Conservation (phyloP, 2,797 vertebrate genomes). For the Gephyroberyx darwinii region DNA sequence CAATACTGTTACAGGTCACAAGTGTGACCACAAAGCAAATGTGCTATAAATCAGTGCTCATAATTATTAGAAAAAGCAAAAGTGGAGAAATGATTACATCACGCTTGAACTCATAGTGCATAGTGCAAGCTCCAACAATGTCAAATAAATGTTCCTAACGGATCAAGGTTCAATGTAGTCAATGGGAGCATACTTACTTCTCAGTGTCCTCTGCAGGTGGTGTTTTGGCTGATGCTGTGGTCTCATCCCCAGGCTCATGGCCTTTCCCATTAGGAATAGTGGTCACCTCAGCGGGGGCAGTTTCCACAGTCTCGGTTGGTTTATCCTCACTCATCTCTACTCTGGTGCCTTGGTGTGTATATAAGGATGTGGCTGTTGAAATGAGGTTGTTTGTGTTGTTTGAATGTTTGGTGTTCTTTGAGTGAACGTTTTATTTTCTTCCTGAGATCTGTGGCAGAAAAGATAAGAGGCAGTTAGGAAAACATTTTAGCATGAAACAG, state of each 20-base stretch:
- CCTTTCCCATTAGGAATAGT: constrained; percentile 92
- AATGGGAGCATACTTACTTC: constrained; percentile 71
- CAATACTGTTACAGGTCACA: background rate
- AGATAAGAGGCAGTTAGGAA: background rate
- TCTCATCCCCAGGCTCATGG: constrained; percentile 77
- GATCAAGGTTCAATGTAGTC: background rate
- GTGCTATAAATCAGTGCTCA: no score
- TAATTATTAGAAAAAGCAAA: no score
- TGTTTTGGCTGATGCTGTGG: constrained; percentile 66
- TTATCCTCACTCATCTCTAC: constrained; percentile 77
- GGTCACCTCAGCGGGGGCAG: constrained; percentile 84
- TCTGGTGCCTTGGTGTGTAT: constrained; percentile 32
- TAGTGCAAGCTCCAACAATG: no score
- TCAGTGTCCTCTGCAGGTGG: constrained; percentile 58
- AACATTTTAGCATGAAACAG: background rate
- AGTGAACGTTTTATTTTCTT: constrained; percentile 24
- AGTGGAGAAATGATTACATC: no score
- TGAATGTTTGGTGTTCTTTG: constrained; percentile 4
- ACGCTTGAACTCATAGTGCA: no score
- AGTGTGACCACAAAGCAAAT: no score
- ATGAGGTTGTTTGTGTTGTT: constrained; percentile 11
- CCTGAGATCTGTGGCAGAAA: constrained; percentile 50
- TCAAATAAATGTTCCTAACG: no score
- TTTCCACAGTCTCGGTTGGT: constrained; percentile 76
- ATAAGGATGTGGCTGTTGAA: constrained; percentile 8